These are phyloP conservation scores for Heteromurus nitidus DNA, from an alignment of 2,888 invertebrate genomes.

Conservation along the genomic window DNA sequence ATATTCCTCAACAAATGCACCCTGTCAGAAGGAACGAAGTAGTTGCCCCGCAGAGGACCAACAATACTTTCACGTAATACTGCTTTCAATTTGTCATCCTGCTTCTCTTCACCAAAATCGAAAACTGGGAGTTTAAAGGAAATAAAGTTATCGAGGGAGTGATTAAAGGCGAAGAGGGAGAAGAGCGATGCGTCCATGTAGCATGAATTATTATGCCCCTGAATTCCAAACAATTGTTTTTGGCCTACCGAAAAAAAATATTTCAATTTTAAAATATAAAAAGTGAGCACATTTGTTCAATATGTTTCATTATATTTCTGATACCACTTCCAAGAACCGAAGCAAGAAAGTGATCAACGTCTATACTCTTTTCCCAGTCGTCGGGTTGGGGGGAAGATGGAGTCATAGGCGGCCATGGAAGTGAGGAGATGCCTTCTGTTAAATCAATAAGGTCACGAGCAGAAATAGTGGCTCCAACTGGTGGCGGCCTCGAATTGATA, in stretches of 20 bases:
- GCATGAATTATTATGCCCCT: slow-evolving; percentile 37
- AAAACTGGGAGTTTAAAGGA: background rate
- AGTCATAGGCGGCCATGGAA: no score
- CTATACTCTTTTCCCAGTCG: no score
- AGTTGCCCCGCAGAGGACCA: background rate
- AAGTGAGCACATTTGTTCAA: background rate
- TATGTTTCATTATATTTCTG: background rate
- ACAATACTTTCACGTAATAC: background rate
- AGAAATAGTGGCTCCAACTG: no score
- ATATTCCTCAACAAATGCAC: background rate
- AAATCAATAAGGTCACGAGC: no score
- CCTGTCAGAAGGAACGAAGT: background rate
- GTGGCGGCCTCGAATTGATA: no score
- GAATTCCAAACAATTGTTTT: slow-evolving; percentile 26
- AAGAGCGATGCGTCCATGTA: slow-evolving; percentile 25
- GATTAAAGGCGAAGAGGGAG: slow-evolving; percentile 1
- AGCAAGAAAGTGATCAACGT: background rate
- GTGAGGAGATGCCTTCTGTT: no score
- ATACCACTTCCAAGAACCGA: background rate
- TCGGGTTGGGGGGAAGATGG: no score
- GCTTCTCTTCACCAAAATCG: no score
- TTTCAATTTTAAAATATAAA: background rate
- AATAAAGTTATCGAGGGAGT: slow-evolving; percentile 1
- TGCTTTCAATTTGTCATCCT: background rate
- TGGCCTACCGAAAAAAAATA: background rate